Conservation (phyloP, 2,888 invertebrate genomes). For the Microchrysa polita region DNA sequence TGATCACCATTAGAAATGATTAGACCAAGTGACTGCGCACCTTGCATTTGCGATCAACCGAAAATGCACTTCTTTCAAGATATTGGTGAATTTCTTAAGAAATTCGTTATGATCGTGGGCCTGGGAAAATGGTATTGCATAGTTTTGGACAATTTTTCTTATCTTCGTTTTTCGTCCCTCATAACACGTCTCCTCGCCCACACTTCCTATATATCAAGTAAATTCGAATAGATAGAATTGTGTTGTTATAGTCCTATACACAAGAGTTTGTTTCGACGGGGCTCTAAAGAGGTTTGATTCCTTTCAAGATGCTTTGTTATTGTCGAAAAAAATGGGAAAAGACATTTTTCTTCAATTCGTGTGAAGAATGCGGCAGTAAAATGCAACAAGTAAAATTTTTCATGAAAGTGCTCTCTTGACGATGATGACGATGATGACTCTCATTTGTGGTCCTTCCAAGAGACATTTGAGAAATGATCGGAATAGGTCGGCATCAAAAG, state of each 20-base stretch:
- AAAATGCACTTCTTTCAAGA: background rate
- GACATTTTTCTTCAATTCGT: conserved; percentile 25
- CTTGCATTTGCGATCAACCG: conserved; percentile 32
- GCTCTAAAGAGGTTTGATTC: conserved; percentile 49
- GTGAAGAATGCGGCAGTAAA: background rate
- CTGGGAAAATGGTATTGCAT: conserved; percentile 34
- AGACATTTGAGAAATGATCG: conserved; percentile 11
- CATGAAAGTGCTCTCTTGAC: background rate
- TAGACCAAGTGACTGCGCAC: conserved; percentile 29
- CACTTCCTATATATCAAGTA: background rate
- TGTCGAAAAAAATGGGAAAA: background rate
- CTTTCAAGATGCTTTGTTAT: conserved; percentile 34
- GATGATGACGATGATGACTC: conserved; percentile 27
- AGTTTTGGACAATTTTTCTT: background rate
- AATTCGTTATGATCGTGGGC: conserved; percentile 32
- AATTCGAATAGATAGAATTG: background rate
- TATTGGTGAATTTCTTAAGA: conserved; percentile 44
- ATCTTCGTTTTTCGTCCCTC: background rate
- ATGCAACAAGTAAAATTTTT: conserved; percentile 1
- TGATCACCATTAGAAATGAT: conserved; percentile 13
- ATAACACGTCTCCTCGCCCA: background rate
- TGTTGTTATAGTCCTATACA: too few species aligned
- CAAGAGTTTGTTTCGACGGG: conserved; percentile 45
- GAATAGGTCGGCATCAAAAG: background rate
- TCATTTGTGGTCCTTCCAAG: conserved; percentile 23